These are phyloP conservation scores for Tortrix viridana DNA, from an alignment of 2,888 invertebrate genomes.

Conservation along the genomic window DNA sequence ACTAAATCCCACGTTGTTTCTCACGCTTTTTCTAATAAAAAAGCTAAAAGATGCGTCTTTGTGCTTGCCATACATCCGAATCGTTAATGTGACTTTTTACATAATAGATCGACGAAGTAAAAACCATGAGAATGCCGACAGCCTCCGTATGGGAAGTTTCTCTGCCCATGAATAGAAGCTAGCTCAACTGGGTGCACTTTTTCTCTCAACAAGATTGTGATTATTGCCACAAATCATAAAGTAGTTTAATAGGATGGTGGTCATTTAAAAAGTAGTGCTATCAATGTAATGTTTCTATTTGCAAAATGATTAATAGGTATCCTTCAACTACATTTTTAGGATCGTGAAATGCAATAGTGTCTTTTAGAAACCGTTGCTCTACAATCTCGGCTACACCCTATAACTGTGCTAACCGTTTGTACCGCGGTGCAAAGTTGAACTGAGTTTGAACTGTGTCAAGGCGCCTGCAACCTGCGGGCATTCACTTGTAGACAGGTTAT, in stretches of 20 bases:
- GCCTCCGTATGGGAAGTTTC: conserved; percentile 46
- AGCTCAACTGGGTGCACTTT: conserved; percentile 25
- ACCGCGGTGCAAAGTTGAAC: conserved; percentile 39
- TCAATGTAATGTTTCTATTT: neutral
- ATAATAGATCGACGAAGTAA: conserved; percentile 40
- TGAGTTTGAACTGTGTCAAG: conserved; percentile 64
- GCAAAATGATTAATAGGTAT: too few relatives aligned
- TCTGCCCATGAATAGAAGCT: conserved; percentile 32
- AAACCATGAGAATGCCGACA: conserved; percentile 46
- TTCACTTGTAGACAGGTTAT: conserved; percentile 48
- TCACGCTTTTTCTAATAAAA: conserved; percentile 49
- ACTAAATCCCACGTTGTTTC: conserved; percentile 40
- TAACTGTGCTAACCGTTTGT: conserved; percentile 8
- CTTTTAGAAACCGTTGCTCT: neutral
- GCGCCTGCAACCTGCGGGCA: conserved; percentile 60
- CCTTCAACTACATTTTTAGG: too few relatives aligned
- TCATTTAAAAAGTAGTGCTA: neutral
- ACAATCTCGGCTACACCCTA: neutral
- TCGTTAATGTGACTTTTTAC: conserved; percentile 41
- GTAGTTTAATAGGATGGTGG: neutral
- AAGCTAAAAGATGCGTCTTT: conserved; percentile 43
- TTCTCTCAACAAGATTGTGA: neutral
- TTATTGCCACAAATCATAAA: neutral
- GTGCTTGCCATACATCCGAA: conserved; percentile 42
- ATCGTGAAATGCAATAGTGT: too few relatives aligned